These are phyloP conservation scores for Jordanella pulchra DNA, from an alignment of 2,797 vertebrate genomes.

Conservation along the genomic window DNA sequence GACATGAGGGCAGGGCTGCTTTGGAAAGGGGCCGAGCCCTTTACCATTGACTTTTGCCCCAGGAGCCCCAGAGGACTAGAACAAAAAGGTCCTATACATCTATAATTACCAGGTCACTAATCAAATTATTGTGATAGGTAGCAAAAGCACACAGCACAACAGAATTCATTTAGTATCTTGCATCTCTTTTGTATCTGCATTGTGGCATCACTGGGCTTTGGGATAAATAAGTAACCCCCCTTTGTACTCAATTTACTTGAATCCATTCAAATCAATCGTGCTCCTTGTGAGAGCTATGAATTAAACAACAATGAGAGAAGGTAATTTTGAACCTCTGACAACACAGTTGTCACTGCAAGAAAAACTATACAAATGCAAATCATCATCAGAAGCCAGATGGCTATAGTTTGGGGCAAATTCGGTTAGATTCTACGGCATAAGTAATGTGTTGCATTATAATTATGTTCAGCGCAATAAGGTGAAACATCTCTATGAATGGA, in stretches of 20 bases:
- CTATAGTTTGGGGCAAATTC: conserved; percentile 75
- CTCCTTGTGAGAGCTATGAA: conserved; percentile 57
- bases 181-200: conserved; percentile 70
- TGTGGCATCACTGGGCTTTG: conserved; percentile 57
- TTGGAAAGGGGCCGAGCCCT: conserved; percentile 57
- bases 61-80: conserved; percentile 68
- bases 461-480: conserved; percentile 65
- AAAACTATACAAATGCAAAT: conserved; percentile 75
- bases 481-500: conserved; percentile 45
- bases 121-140: conserved; percentile 80
- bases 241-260: conserved; percentile 61
- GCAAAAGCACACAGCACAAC: conserved; percentile 69
- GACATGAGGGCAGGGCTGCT: conserved; percentile 71
- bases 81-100: conserved; percentile 75
- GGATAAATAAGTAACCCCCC: conserved; percentile 72
- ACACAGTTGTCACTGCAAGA: conserved; percentile 64
- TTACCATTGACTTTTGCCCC: conserved; percentile 66
- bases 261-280: conserved; percentile 62
- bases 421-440: conserved; percentile 68
- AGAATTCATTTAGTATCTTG: conserved; percentile 76
- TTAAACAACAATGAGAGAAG: conserved; percentile 68
- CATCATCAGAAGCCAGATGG: conserved; percentile 77
- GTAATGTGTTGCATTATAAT: conserved; percentile 70
- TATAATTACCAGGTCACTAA: conserved; percentile 81
- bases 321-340: conserved; percentile 74